Percentiles rank a stretch among this genome's conserved stretches.
Evolutionary conservation across 2,888 invertebrate genomes (phyloP).

Genomic region (Phortica magna): DNA sequence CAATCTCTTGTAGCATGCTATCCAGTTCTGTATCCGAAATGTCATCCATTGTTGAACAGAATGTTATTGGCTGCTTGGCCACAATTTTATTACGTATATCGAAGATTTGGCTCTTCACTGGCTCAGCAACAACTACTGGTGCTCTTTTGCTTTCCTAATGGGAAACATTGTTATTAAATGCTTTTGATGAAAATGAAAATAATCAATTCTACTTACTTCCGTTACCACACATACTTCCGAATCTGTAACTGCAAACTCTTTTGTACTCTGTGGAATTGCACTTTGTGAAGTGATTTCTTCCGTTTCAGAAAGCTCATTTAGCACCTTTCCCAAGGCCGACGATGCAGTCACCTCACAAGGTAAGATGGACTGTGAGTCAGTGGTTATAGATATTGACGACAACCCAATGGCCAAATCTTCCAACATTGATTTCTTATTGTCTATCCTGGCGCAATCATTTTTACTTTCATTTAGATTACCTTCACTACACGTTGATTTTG

Average conservation of each 20-base stretch:
- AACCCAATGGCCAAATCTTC: conserved; percentile 74
- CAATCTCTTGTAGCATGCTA: conserved; percentile 77
- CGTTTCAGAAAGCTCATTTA: conserved; percentile 67
- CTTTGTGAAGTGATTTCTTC: conserved; percentile 58
- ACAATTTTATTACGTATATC: conserved; percentile 18
- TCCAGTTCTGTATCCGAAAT: conserved; percentile 78
- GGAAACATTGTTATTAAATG: not conserved
- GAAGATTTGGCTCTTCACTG: conserved; percentile 23
- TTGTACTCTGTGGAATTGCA: conserved; percentile 24
- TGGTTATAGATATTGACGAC: conserved; percentile 75
- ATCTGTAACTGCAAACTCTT: conserved; percentile 32
- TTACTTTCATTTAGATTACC: not conserved
- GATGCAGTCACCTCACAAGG: conserved; percentile 67
- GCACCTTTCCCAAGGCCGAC: conserved; percentile 65
- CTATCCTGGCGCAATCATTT: conserved; percentile 16
- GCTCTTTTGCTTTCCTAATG: not conserved
- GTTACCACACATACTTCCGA: conserved; percentile 15
- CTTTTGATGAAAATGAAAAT: not conserved
- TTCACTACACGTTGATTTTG: not conserved
- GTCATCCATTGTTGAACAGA: conserved; percentile 78
- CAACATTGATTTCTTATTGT: conserved; percentile 40
- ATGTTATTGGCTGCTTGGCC: conserved; percentile 69
- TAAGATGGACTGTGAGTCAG: conserved; percentile 64
- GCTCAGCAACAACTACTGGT: not conserved
- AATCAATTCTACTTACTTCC: conserved; percentile 44